Evolutionary conservation across 2,797 vertebrate genomes (phyloP).

Genomic region (Melanotaenia trifasciata): DNA sequence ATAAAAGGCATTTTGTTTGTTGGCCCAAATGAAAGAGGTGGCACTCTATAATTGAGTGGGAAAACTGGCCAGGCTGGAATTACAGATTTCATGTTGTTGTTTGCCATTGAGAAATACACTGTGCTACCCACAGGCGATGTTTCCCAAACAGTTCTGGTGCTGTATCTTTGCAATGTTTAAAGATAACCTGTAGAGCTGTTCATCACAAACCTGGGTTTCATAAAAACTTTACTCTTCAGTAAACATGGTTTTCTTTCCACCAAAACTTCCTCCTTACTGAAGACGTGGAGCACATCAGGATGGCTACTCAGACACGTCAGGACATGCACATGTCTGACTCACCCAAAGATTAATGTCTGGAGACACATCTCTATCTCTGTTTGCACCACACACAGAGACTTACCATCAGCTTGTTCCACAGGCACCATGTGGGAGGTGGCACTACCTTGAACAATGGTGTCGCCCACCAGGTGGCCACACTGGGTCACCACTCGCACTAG

Average conservation of each 20-base stretch:
- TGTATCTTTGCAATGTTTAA: background rate
- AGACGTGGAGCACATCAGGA: background rate
- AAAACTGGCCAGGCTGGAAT: background rate
- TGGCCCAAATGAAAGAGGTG: background rate
- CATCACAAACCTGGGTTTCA: background rate
- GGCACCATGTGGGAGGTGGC: constrained; percentile 91
- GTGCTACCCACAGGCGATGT: background rate
- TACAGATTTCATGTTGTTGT: background rate
- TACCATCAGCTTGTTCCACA: constrained; percentile 88
- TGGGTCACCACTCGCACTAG: constrained; percentile 88
- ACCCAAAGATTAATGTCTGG: constrained; percentile 24
- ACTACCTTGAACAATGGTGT: constrained; percentile 91
- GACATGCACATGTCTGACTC: constrained; percentile 15
- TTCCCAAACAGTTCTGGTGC: background rate
- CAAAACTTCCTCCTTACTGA: background rate
- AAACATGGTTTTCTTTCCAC: background rate
- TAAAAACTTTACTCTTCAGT: background rate
- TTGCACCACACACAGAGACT: constrained; percentile 13
- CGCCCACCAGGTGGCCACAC: constrained; percentile 91
- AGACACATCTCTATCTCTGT: constrained; percentile 1
- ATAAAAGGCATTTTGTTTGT: too few species aligned
- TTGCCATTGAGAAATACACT: background rate
- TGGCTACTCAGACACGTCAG: constrained; percentile 4
- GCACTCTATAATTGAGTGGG: background rate
- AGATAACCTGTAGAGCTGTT: background rate